phyloP scores from a whole-genome alignment of 2,888 invertebrate species.

The Acanthoscelides obtectus region DNA sequence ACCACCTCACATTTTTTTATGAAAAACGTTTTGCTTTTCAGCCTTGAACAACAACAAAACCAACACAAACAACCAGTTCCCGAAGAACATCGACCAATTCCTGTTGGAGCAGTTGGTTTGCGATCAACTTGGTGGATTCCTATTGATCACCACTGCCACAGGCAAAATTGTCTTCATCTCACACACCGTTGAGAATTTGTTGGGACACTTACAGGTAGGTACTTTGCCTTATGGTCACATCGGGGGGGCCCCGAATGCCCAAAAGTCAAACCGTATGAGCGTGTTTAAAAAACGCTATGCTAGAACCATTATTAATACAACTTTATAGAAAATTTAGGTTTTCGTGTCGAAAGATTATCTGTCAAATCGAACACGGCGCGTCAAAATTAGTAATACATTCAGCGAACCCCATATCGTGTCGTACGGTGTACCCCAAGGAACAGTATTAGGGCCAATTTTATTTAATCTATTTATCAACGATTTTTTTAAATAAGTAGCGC shows the following conservation, averaged over 20 bases:
- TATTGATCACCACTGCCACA: slow-evolving; percentile 72
- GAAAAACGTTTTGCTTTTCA: slow-evolving; percentile 18
- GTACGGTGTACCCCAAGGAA: no score
- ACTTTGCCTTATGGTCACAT: no score
- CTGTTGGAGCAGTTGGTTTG: slow-evolving; percentile 55
- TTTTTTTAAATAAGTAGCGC: no score
- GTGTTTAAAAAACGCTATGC: no score
- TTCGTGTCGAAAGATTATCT: background rate
- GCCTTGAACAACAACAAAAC: slow-evolving; percentile 29
- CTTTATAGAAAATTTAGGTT: background rate
- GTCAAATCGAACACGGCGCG: background rate
- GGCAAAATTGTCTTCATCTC: slow-evolving; percentile 85
- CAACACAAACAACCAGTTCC: slow-evolving; percentile 44
- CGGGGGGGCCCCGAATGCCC: no score
- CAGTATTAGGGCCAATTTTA: no score
- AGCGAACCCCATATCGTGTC: no score
- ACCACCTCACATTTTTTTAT: background rate
- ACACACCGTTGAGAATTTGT: slow-evolving; percentile 74
- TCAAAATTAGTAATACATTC: no score
- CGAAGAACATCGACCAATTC: slow-evolving; percentile 54
- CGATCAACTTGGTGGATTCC: slow-evolving; percentile 70
- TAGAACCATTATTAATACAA: background rate
- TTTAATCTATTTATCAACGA: no score
- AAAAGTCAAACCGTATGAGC: no score
- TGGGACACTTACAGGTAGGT: slow-evolving; percentile 78